Conservation (phyloP, 2,888 invertebrate species). For the Drosophila greeni region DNA sequence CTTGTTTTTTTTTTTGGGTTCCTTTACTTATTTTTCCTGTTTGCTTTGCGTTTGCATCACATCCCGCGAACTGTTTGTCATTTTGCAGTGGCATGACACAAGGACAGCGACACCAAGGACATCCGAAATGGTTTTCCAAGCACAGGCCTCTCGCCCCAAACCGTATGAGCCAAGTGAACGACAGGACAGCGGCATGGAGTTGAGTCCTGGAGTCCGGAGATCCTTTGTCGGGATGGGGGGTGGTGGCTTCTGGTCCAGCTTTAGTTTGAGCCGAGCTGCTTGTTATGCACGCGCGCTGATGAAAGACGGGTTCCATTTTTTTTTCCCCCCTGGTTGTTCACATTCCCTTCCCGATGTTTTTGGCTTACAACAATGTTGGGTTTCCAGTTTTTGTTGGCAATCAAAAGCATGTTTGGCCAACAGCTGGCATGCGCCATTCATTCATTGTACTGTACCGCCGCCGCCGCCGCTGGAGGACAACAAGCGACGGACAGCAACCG, state of each 20-base stretch:
- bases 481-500: constrained; percentile 44
- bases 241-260: constrained; percentile 39
- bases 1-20: not conserved
- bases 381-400: constrained; percentile 54
- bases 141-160: constrained; percentile 19
- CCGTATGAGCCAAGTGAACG: constrained; percentile 36
- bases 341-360: constrained; percentile 21
- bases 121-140: constrained; percentile 56
- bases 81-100: constrained; percentile 61
- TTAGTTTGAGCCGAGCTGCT: constrained; percentile 49
- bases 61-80: constrained; percentile 63
- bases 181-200: constrained; percentile 16
- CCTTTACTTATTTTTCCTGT: constrained; percentile 4
- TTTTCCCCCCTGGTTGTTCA: not conserved
- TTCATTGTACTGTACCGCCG: constrained; percentile 53
- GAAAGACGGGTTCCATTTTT: constrained; percentile 50
- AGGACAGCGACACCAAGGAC: constrained; percentile 47
- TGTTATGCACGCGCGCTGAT: constrained; percentile 68
- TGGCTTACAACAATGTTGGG: constrained; percentile 37
- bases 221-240: constrained; percentile 26
- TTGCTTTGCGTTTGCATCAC: constrained; percentile 38
- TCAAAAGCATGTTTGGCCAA: constrained; percentile 71
- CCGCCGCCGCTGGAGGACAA: constrained; percentile 17
- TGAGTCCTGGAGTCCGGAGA: constrained; percentile 16
- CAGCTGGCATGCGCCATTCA: constrained; percentile 72